Evolutionary conservation across 2,113 vertebrate species (phyloP), one percentile per base, ranked within the genome.

Genomic region (Aythya baeri): DNA sequence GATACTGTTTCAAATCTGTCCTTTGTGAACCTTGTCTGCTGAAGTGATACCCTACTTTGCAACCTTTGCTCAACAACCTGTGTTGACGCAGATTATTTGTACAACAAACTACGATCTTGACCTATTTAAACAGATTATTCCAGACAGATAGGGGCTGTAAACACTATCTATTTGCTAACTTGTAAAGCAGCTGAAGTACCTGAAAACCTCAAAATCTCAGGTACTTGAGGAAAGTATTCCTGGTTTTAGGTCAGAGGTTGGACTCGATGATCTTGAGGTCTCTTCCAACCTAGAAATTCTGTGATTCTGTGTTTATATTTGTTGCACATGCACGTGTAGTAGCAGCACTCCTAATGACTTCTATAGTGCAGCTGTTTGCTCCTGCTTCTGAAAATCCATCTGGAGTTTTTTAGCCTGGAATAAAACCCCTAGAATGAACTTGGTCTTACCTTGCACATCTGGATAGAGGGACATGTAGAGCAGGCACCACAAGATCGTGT

Each of bases 401-500:
- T 38, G 49, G 23, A 70, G 17, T 32, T 80, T 77, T 50, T 32
- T 7, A 58, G 38, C 18, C 22, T 36, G 61, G n/a, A 70, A 74
- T 34, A 72, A 79, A 82, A 20, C 16, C 44, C 12, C 17, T 34
- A n/a, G 9, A 91, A 82, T 16, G 77, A 62, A 91, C 71, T 8
- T 2, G 52, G 22, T 50, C 75, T 94, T 98, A 99, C 99, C 99
- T 99, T 99, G 99, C 38, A 99, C 77, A 43, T 98, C 97, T 6
- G 98, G 99, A 76, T 99, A 93, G 81, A 98, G 91, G 25, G 98
- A 98, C 99, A 99, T 98, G 86, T 99, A 99, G n/a, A 99, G 98
- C 72, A 99, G 96, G 93, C 98, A 98, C 99, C 99, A 99, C 50
- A 99, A 97, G n/a, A 99, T 27, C 1, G 99, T 99, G 92, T 99